Evolutionary conservation across 1,140 invertebrate species (phyloP), one percentile per base, ranked within the genome.

Genomic region (Heliconius nattereri): DNA sequence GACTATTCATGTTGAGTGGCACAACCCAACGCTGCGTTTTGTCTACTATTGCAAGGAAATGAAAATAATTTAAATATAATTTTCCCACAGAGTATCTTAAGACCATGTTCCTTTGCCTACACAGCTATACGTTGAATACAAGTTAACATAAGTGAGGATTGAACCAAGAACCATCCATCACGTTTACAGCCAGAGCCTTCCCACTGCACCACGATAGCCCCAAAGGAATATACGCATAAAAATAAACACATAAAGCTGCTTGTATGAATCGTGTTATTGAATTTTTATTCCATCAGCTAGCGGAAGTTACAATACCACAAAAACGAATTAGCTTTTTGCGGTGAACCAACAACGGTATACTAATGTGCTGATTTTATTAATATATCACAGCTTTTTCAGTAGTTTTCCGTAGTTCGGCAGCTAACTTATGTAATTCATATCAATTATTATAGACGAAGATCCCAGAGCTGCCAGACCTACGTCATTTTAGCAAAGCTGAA

Each of bases 311-410:
- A 66, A 66, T 29, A 66, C 60, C 60, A 66, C 60, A 66, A 66
- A 66, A 66, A 66, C 60, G n/a, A 23, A 66, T 66, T 66, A 66
- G 26, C 60, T 66, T 66, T 66, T 66, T 66, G 60, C 60, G 60
- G 60, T 16, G 23, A 66, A 29, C 60, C 60, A 66, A 29, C 11
- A 26, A 23, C 11, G 60, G 60, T 29, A n/a, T 3, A 29, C 3
- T 66, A 66, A 66, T 66, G 60, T 9, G 23, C 60, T 13, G 11
- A 66, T 66, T 66, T 66, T 29, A 66, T 26, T 66, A 66, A 66
- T 29, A 29, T 29, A 23, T 66, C 11, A 29, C 19, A 66, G 11
- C 20, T 29, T 29, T 66, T 26, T 13, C 9, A 13, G 5, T 57
- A n/a, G 32, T 0, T 32, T 32, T 57, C 8, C 19, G 2, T n/a